Evolutionary conservation across 35 echinoderm and acorn worm species (phyloP).

Genomic region (Stichopus chloronotus): DNA sequence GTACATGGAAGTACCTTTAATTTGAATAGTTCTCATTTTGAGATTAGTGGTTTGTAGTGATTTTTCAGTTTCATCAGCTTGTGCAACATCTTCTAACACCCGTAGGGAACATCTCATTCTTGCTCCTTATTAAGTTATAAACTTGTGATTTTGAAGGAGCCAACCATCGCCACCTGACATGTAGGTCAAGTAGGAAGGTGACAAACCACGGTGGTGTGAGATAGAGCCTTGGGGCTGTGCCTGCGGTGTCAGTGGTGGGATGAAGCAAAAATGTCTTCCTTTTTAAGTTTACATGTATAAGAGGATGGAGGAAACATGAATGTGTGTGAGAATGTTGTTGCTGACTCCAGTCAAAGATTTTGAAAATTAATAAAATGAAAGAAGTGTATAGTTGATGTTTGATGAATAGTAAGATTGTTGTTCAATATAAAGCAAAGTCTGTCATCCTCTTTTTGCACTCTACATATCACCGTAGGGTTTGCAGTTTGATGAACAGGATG

Average conservation of each 20-base stretch:
- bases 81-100: neutral
- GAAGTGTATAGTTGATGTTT: neutral
- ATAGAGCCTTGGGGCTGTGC: neutral
- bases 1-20: too few relatives aligned
- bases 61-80: neutral
- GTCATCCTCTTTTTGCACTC: neutral
- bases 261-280: neutral
- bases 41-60: neutral
- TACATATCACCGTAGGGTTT: neutral
- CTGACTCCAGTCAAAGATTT: neutral
- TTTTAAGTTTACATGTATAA: neutral
- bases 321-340: neutral
- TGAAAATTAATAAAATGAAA: neutral
- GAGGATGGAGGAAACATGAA: constrained; percentile 14
- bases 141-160: constrained; percentile 15
- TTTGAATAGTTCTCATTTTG: neutral
- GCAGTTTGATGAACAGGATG: neutral
- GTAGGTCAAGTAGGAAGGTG: constrained; percentile 36
- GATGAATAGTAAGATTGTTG: neutral
- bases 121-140: constrained; percentile 20
- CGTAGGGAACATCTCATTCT: constrained; percentile 17
- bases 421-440: neutral
- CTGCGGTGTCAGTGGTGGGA: neutral
- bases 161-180: constrained; percentile 12
- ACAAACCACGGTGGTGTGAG: neutral